Evolutionary conservation across 2,797 vertebrate species (phyloP), one percentile per base, ranked within the genome.

Genomic region (Danio choprae): DNA sequence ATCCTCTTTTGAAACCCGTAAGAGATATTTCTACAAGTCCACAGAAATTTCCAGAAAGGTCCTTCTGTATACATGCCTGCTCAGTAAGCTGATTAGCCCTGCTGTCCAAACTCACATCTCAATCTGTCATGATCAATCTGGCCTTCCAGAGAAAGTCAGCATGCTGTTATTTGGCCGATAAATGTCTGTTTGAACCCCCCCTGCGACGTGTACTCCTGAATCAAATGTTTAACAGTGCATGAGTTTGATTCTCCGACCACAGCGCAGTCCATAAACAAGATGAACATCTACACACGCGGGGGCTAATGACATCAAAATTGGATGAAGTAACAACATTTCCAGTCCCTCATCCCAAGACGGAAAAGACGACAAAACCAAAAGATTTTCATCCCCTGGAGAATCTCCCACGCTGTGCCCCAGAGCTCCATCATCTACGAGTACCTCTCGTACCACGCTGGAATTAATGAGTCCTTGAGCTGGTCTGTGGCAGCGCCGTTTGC

Each of bases 391-490:
- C n/a, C 74, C 80, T 56, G 5, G 71, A 70, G 72, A 62, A 63
- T 50, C 53, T 36, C 41, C 46, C 63, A 13, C 29, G 29, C 53
- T 44, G 55, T 62, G 67, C 71, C 59, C 69, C n/a, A 18, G 13
- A 55, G 74, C 67, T 74, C 68, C 41, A 4, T 18, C 41, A 41
- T 75, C 59, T 12, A 2, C 10, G 29, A 55, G 69, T 48, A 40
- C 88, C 84, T 82, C 83, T 41, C 53, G 68, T 85, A 82, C 83
- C 81, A 16, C 81, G 81, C 86, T 87, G 86, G 92, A 93, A 92
- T 91, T 93, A 93, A 92, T 87, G 88, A 90, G 87, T 89, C 89
- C 76, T 88, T 60, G n/a, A 56, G 82, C 74, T 80, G 85, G 83
- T 87, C 90, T 89, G 89, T 91, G 90, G 40, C 83, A 62, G 84